Base-by-base conservation (phyloP, 2,113 vertebrate genomes). In the Apeltes quadracus region DNA sequence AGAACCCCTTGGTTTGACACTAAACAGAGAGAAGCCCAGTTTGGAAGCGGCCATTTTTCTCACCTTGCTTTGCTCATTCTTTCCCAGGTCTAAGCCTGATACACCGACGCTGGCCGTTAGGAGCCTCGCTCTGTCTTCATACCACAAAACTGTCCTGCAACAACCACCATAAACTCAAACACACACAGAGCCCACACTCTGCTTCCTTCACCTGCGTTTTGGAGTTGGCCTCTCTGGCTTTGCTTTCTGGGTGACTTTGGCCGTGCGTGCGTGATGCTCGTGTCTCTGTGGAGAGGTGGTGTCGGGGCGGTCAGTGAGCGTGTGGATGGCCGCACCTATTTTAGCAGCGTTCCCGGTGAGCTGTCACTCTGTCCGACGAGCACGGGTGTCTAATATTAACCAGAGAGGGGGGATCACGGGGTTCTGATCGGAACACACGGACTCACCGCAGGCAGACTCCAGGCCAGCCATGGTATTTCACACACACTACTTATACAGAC, bases 381-480 rank as follows among this genome's bases (percentile, higher is more conserved):
- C 62, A 22, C 59, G 61, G 22, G 59, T 64, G 48, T 79, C 85
- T 92, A 90, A 88, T 89, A 78, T 85, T 84, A 90, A 88, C 36
- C 13, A 43, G 32, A 9, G 56, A 66, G 69, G 29, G 59, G 57
- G 29, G n/a, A 69, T 61, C 53, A 56, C 36, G 22, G 1, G 27
- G 22, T 71, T 85, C 70, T 84, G 83, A 91, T 90, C 71, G 74
- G 55, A 61, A 79, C 69, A 72, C 71, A 84, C 43, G 70, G 23
- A 84, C 69, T 69, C 76, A 83, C 72, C 10, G 16, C 11, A 39
- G 67, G 72, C 72, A 79, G 76, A 88, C 81, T 90, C 57, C 55
- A 77, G 69, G 83, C 83, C 84, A 84, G 54, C 58, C 73, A 81
- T 29, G 36, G 84, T 76, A 88, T 89, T 90, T 91, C 86, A 86